Percentiles rank a stretch among this genome's conserved stretches.
These are phyloP conservation scores for Papilio elwesi DNA, from an alignment of 2,888 invertebrate species.

Conservation along the genomic window DNA sequence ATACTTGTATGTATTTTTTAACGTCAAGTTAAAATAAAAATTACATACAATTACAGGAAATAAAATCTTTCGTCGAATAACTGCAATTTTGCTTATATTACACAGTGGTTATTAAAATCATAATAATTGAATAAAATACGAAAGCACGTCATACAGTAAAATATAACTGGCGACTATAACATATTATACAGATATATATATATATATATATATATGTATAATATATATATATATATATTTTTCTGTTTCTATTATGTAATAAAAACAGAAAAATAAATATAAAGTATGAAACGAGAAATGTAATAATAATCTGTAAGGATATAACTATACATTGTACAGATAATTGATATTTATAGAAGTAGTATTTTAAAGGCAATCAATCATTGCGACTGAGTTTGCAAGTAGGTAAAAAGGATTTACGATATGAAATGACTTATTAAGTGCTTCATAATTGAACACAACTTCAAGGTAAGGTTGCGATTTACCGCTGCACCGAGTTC, in stretches of 20 bases:
- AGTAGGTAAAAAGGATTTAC: neutral
- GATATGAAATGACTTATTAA: slow-evolving; percentile 14
- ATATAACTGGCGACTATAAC: neutral
- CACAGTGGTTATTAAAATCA: too few species aligned
- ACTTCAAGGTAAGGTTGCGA: slow-evolving; percentile 12
- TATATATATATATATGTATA: too few species aligned
- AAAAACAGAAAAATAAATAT: neutral
- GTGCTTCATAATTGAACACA: slow-evolving; percentile 19
- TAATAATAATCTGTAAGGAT: neutral
- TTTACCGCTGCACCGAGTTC: slow-evolving; percentile 18
- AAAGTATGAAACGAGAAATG: neutral
- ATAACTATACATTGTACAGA: neutral
- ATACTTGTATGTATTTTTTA: too few species aligned
- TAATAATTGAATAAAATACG: too few species aligned
- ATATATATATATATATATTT: too few species aligned
- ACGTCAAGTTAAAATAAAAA: too few species aligned
- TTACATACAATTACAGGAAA: too few species aligned
- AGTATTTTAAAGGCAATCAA: neutral
- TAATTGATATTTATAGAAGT: neutral
- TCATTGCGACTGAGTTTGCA: neutral
- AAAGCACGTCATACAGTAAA: too few species aligned
- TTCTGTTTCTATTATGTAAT: too few species aligned
- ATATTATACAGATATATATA: too few species aligned
- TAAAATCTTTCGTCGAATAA: too few species aligned
- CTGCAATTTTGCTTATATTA: too few species aligned